These are phyloP conservation scores for Drosophila tsacasi DNA, from an alignment of 1,140 invertebrate genomes.

Conservation along the genomic window DNA sequence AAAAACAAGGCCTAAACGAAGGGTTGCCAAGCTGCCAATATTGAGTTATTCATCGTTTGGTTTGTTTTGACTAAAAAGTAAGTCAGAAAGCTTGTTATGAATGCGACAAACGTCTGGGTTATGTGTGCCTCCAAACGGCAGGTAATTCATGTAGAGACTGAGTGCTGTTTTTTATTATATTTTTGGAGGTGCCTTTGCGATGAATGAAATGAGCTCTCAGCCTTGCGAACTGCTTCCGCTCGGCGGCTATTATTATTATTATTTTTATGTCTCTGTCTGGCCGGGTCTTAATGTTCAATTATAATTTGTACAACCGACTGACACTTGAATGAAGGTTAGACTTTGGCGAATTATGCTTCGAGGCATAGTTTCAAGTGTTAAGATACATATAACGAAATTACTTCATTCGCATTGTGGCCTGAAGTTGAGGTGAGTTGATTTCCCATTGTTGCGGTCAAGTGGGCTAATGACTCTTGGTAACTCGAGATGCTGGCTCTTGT, in stretches of 20 bases:
- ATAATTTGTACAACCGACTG: slow-evolving; percentile 59
- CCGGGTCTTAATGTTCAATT: slow-evolving; percentile 57
- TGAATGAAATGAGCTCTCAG: slow-evolving; percentile 70
- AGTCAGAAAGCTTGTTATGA: slow-evolving; percentile 54
- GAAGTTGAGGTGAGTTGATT: slow-evolving; percentile 25
- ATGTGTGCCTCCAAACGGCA: slow-evolving; percentile 56
- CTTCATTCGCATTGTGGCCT: slow-evolving; percentile 46
- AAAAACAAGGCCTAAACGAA: slow-evolving; percentile 48
- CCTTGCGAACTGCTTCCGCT: slow-evolving; percentile 74
- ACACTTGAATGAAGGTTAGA: slow-evolving; percentile 49
- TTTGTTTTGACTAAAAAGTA: slow-evolving; percentile 45
- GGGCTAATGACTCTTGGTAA: slow-evolving; percentile 53
- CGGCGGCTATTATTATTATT: slow-evolving; percentile 46
- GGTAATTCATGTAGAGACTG: slow-evolving; percentile 56
- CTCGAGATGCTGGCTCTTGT: slow-evolving; percentile 18
- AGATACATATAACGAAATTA: slow-evolving; percentile 53
- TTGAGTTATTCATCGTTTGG: slow-evolving; percentile 24
- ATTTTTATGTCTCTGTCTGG: slow-evolving; percentile 41
- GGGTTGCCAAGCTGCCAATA: slow-evolving; percentile 5
- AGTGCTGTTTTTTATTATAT: slow-evolving; percentile 16
- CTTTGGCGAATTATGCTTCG: slow-evolving; percentile 39
- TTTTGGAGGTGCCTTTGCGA: slow-evolving; percentile 16
- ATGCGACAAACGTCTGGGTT: slow-evolving; percentile 40
- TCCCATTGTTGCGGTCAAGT: slow-evolving; percentile 65
- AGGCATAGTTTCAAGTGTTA: slow-evolving; percentile 54